These are phyloP conservation scores for Lycia hirtaria DNA, from an alignment of 2,888 invertebrate genomes.

Conservation along the genomic window DNA sequence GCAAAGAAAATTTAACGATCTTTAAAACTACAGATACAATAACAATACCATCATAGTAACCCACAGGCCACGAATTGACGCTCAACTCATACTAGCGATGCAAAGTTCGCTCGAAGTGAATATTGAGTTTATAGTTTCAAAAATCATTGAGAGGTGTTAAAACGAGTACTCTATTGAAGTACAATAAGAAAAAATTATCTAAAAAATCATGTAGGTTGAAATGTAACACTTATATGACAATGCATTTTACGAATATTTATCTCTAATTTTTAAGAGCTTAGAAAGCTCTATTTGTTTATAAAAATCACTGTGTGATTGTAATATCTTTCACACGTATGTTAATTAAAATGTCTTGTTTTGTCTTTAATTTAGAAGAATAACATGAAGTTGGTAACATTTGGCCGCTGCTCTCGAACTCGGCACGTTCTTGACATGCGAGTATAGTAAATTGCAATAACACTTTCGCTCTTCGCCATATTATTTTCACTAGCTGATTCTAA, in stretches of 20 bases:
- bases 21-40: too few relatives aligned
- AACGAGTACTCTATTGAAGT: background rate
- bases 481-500: background rate
- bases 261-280: conserved; percentile 1
- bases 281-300: conserved; percentile 1
- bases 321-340: background rate
- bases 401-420: background rate
- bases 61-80: too few relatives aligned
- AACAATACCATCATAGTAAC: too few relatives aligned
- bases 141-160: too few relatives aligned
- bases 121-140: too few relatives aligned
- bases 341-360: conserved; percentile 8
- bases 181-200: background rate
- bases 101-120: too few relatives aligned
- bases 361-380: background rate
- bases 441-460: background rate
- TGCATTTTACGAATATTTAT: background rate
- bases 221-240: conserved; percentile 28
- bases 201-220: conserved; percentile 29
- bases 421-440: background rate
- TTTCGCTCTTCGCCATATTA: background rate
- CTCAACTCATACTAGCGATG: too few relatives aligned
- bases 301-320: background rate
- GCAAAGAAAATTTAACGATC: too few relatives aligned
- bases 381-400: conserved; percentile 7